Conservation (phyloP, 1,140 invertebrate species). For the Saxidomus purpurata region DNA sequence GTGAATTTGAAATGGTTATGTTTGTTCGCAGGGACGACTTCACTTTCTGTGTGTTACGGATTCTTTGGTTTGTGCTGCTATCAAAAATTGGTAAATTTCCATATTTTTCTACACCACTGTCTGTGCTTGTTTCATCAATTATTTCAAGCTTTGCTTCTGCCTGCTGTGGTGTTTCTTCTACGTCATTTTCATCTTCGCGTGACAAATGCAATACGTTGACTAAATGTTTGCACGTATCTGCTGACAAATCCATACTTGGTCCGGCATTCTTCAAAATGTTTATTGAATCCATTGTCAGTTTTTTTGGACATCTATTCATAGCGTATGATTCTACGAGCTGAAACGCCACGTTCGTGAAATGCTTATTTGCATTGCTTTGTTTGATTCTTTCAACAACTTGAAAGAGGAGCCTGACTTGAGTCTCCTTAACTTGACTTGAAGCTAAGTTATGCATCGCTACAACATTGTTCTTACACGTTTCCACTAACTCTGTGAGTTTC, state of each 20-base stretch:
- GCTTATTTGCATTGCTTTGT: neutral
- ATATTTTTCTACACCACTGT: neutral
- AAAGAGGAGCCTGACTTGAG: neutral
- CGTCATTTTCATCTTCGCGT: neutral
- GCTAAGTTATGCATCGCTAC: neutral
- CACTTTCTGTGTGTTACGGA: neutral
- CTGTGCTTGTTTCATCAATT: neutral
- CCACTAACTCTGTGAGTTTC: neutral
- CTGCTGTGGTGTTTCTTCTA: neutral
- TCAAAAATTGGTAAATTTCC: neutral
- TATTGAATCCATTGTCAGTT: constrained; percentile 13
- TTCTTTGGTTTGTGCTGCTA: neutral
- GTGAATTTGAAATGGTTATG: neutral
- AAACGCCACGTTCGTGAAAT: neutral
- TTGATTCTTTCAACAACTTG: neutral
- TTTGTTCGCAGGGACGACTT: neutral
- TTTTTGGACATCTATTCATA: neutral
- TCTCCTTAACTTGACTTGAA: neutral
- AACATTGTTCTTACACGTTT: neutral
- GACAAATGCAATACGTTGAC: neutral
- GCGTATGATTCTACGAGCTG: neutral
- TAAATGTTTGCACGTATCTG: neutral
- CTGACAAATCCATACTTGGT: neutral
- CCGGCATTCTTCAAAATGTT: neutral
- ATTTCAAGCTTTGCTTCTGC: neutral